A percentile compares a stretch with the other conserved stretches of the same genome.
Evolutionary conservation across 92 coral and sea anemone species (phyloP).

Genomic region (Palythoa grandis): DNA sequence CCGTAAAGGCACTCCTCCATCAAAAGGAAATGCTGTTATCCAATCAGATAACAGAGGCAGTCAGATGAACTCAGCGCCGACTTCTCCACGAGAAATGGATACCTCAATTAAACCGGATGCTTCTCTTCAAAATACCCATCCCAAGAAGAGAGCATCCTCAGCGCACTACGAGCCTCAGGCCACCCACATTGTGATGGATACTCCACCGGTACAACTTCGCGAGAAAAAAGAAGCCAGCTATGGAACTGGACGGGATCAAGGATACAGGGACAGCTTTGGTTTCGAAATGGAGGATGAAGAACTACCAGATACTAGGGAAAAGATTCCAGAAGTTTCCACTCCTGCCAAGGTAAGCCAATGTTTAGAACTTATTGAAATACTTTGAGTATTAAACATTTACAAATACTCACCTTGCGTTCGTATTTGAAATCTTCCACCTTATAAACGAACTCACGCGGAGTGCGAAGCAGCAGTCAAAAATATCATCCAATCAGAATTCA

Average conservation of each 20-base stretch:
- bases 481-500: too few relatives aligned
- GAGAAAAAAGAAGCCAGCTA: slow-evolving; percentile 29
- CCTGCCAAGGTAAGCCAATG: slow-evolving; percentile 3
- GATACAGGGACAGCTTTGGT: slow-evolving; percentile 41
- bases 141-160: slow-evolving; percentile 7
- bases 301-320: neutral
- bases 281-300: slow-evolving; percentile 38
- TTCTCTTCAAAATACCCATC: neutral
- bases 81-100: neutral
- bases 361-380: too few relatives aligned
- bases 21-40: slow-evolving; percentile 35
- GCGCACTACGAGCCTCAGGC: slow-evolving; percentile 19
- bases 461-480: too few relatives aligned
- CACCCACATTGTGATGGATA: slow-evolving; percentile 1
- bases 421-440: too few relatives aligned
- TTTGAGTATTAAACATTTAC: too few relatives aligned
- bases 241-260: slow-evolving; percentile 41
- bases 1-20: slow-evolving; percentile 44
- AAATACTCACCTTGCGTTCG: too few relatives aligned
- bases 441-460: too few relatives aligned
- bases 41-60: slow-evolving; percentile 1
- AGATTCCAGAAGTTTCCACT: neutral
- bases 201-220: slow-evolving; percentile 22
- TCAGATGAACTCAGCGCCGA: neutral
- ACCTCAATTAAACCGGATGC: neutral